Evolutionary conservation across 2,113 vertebrate species (phyloP).

Genomic region (Aegotheles bennettii): DNA sequence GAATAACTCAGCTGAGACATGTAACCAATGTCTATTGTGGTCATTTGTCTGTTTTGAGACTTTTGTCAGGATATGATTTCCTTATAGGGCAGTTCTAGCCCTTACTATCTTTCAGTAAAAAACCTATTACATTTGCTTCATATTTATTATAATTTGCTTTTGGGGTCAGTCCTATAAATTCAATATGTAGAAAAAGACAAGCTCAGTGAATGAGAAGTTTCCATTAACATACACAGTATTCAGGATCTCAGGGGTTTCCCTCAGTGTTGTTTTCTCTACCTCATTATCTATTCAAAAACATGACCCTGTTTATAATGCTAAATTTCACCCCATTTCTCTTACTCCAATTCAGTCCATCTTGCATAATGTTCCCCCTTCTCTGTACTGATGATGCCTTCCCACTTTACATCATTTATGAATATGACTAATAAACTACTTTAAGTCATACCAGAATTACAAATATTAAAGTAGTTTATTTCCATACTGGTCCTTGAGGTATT

Average conservation of each 20-base stretch:
- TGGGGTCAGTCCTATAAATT: background rate
- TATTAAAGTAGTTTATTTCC: background rate
- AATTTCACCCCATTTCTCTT: background rate
- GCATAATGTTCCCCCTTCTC: background rate
- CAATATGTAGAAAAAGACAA: background rate
- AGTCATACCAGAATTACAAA: background rate
- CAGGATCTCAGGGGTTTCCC: no score
- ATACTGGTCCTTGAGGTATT: background rate
- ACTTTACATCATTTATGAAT: rapidly evolving
- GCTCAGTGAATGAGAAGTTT: background rate
- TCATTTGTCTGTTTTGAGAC: background rate
- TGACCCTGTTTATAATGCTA: background rate
- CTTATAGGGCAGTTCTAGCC: background rate
- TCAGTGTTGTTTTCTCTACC: no score
- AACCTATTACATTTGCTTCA: background rate
- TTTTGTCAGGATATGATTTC: background rate
- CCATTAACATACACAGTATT: no score
- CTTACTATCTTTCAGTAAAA: background rate
- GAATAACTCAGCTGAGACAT: background rate
- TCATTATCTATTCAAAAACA: background rate
- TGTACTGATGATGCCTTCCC: background rate
- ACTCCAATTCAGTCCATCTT: background rate
- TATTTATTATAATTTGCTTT: background rate
- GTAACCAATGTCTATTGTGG: background rate
- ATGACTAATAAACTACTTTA: background rate